These are phyloP conservation scores for Diprion similis DNA, from an alignment of 1,140 invertebrate species.

Conservation along the genomic window DNA sequence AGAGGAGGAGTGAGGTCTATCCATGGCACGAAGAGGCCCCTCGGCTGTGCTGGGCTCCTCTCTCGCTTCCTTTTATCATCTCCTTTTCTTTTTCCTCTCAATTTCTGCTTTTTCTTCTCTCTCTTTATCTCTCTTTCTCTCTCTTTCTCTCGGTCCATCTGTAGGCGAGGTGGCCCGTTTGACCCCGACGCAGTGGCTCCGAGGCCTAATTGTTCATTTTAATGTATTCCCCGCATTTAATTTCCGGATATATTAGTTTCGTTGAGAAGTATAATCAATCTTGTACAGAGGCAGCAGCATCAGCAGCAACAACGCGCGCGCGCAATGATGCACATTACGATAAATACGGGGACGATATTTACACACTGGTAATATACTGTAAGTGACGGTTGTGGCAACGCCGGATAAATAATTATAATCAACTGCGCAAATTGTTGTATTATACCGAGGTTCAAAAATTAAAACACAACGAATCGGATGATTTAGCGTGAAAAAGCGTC, in stretches of 20 bases:
- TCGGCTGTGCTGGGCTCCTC: not conserved
- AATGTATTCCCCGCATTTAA: not conserved
- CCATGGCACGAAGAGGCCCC: too few species aligned
- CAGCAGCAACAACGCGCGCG: too few species aligned
- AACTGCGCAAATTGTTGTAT: too few species aligned
- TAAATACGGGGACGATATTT: too few species aligned
- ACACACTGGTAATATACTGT: too few species aligned
- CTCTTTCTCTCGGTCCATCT: not conserved
- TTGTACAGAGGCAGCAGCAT: too few species aligned
- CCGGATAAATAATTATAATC: too few species aligned
- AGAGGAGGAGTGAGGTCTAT: slow-evolving; percentile 16
- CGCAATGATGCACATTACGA: too few species aligned
- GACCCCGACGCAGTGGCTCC: not conserved
- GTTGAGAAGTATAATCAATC: not conserved
- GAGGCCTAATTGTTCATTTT: slow-evolving; percentile 6
- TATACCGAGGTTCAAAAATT: too few species aligned
- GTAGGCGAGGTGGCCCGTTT: not conserved
- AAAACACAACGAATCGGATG: too few species aligned
- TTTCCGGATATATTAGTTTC: not conserved
- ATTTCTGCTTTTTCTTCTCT: not conserved
- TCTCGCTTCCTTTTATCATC: slow-evolving; percentile 6
- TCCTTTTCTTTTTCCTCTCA: slow-evolving; percentile 10
- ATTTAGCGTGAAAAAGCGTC: too few species aligned
- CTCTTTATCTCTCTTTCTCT: slow-evolving; percentile 23
- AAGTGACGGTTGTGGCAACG: too few species aligned